Evolutionary conservation across 2,113 vertebrate genomes (phyloP), one percentile per base, ranked within the genome.

Genomic region (Nothoprocta perdicaria): DNA sequence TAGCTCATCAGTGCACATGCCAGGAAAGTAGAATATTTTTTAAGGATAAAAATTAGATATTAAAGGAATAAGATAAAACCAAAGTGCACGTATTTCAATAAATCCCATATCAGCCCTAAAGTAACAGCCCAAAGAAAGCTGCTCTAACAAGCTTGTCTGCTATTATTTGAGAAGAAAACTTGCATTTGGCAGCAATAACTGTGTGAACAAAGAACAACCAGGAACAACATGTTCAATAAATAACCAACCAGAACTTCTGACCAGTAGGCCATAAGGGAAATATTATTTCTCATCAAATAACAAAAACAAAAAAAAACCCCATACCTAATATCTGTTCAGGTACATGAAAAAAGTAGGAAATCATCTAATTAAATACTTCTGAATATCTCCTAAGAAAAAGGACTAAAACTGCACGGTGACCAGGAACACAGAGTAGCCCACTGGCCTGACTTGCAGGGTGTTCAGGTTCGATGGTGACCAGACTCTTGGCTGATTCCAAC

Each of bases 81-180:
- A 80, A 96, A 92, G 86, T 67, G 55, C 33, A 31, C 22, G 52
- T 80, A 78, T 92, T 46, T 95, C 82, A 83, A 26, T 88, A 94
- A 95, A 75, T 31, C 73, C 40, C n/a, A 4, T 79, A 94, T 91
- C 87, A 92, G 81, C 82, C 92, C 77, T 27, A 86, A 93, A 93
- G 82, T 27, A 27, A 71, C 78, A 95, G 86, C 88, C 94, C 91
- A 94, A 88, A 94, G 95, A 89, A 93, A 89, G 83, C 87, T 95
- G 79, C 82, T 95, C 76, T 93, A 93, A 93, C 92, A 95, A 95
- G 89, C 85, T 89, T 93, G 80, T 92, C 92, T 95, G 82, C 75
- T 94, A 21, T 86, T 91, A 89, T 74, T 77, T 45, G 89, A 92
- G 94, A 92, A 95, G 84, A 96, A 95, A 92, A 73, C 57, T 50